Conservation (phyloP, 2,888 invertebrate genomes). For the Amphimallon solstitiale region DNA sequence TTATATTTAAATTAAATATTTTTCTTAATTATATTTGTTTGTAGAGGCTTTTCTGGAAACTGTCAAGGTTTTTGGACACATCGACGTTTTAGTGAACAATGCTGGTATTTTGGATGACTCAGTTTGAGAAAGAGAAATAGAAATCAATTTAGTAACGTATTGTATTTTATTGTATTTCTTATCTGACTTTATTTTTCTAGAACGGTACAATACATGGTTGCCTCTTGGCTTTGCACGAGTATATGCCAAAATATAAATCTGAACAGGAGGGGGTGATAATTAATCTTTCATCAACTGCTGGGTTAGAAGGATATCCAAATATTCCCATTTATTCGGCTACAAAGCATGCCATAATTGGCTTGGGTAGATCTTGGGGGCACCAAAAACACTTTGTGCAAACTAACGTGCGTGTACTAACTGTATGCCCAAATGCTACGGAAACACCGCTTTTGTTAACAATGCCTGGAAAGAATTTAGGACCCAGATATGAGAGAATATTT, state of each 20-base stretch:
- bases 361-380: conserved; percentile 17
- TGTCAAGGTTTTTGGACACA: conserved; percentile 16
- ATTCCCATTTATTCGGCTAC: conserved; percentile 35
- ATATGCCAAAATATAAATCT: conserved; percentile 34
- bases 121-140: conserved; percentile 34
- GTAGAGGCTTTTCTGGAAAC: conserved; percentile 32
- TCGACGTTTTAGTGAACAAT: conserved; percentile 35
- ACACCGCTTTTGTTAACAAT: conserved; percentile 49
- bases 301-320: conserved; percentile 21
- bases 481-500: background rate
- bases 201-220: conserved; percentile 34
- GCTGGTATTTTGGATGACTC: conserved; percentile 36
- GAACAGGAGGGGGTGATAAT: conserved; percentile 24
- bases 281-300: conserved; percentile 38
- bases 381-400: conserved; percentile 9
- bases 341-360: conserved; percentile 35
- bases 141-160: conserved; percentile 32
- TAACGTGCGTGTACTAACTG: conserved; percentile 26
- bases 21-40: background rate
- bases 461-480: conserved; percentile 8
- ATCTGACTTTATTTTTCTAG: background rate
- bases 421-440: conserved; percentile 34
- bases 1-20: background rate
- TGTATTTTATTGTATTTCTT: background rate
- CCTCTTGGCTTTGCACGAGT: conserved; percentile 34